phyloP scores from a whole-genome alignment of 2,888 invertebrate species.

The Melanotus villosus region DNA sequence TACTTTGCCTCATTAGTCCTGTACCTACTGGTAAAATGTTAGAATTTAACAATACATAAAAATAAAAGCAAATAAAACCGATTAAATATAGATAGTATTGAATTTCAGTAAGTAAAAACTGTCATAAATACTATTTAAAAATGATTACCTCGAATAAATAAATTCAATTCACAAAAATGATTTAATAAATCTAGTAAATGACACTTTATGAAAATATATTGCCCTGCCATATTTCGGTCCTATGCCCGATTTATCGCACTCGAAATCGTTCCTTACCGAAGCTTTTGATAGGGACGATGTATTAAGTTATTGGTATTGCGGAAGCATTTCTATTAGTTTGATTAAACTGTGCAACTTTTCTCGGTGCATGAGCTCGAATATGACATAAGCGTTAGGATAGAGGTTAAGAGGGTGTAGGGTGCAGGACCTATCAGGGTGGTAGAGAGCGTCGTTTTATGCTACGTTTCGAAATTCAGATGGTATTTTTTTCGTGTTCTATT shows the following conservation, averaged over 20 bases:
- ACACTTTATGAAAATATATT: conserved; percentile 69
- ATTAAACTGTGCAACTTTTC: conserved; percentile 61
- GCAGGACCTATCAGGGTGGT: conserved; percentile 8
- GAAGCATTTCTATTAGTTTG: conserved; percentile 66
- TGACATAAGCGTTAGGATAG: conserved; percentile 58
- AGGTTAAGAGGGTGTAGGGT: conserved; percentile 19
- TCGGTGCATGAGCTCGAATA: conserved; percentile 60
- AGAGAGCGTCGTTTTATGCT: conserved; percentile 49
- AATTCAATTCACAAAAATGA: conserved; percentile 64
- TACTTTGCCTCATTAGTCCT: no score
- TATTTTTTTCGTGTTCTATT: conserved; percentile 54
- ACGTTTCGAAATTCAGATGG: conserved; percentile 57
- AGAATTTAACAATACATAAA: no score
- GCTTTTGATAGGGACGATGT: conserved; percentile 55
- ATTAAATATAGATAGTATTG: conserved; percentile 1
- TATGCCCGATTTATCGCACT: conserved; percentile 56
- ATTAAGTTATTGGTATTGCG: conserved; percentile 64
- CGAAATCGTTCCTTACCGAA: conserved; percentile 55
- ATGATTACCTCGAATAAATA: conserved; percentile 66
- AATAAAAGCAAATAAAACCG: no score
- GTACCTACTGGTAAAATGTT: no score
- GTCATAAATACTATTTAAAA: conserved; percentile 58
- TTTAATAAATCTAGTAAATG: conserved; percentile 69
- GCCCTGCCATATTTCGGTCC: conserved; percentile 62
- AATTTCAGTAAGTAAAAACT: conserved; percentile 19